phyloP scores from a whole-genome alignment of 2,888 invertebrate genomes.

The Ametastegia equiseti region DNA sequence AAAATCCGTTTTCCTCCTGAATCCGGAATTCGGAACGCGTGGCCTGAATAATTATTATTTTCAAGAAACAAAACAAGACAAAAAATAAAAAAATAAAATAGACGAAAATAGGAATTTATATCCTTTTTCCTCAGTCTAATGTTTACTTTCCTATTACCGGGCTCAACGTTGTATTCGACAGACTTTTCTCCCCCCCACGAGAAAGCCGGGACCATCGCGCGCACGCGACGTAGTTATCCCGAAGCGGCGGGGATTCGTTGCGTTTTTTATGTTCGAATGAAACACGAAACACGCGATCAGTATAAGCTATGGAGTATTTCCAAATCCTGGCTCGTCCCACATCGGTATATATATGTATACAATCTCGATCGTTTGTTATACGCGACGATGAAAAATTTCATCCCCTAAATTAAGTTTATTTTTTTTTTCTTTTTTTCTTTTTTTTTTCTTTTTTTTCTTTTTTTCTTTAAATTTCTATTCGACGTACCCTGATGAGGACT shows the following conservation, averaged over 20 bases:
- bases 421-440: neutral
- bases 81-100: neutral
- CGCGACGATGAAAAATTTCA: too few relatives aligned
- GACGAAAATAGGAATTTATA: neutral
- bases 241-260: conserved; percentile 20
- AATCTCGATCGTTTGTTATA: too few relatives aligned
- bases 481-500: conserved; percentile 70
- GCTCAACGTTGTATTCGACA: conserved; percentile 4
- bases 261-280: conserved; percentile 28
- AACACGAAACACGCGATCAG: conserved; percentile 35
- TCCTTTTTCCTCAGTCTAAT: neutral
- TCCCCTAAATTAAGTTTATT: too few relatives aligned
- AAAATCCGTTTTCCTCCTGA: too few relatives aligned
- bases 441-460: neutral
- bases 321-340: too few relatives aligned
- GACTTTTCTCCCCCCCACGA: neutral
- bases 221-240: conserved; percentile 28
- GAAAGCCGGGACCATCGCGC: too few relatives aligned
- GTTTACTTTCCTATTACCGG: conserved; percentile 6
- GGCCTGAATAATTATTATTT: neutral
- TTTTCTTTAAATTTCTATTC: neutral
- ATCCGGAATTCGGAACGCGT: neutral
- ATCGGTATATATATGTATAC: too few relatives aligned
- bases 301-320: neutral
- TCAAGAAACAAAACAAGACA: neutral